Evolutionary conservation across 2,797 vertebrate species (phyloP).

Genomic region (Eulemur rubriventer): DNA sequence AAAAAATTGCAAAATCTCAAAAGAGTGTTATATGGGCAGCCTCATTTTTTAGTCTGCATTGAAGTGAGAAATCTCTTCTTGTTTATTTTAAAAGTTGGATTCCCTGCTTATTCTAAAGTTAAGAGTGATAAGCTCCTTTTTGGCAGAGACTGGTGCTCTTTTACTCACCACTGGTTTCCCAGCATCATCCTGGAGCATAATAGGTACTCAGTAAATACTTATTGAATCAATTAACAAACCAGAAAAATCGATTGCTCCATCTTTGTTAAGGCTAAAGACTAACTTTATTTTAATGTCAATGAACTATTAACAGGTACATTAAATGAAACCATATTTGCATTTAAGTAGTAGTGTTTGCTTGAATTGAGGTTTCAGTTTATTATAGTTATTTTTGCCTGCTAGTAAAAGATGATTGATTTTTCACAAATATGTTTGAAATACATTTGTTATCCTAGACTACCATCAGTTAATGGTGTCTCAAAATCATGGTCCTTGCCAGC

Average conservation of each 20-base stretch:
- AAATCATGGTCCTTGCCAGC: neutral
- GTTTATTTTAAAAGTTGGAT: slow-evolving; percentile 48
- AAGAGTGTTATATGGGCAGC: slow-evolving; percentile 1
- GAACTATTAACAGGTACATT: neutral
- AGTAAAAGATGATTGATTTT: neutral
- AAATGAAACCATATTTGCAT: neutral
- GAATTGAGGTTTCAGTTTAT: slow-evolving; percentile 17
- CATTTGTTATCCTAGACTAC: neutral
- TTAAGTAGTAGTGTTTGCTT: neutral
- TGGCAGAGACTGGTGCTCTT: neutral
- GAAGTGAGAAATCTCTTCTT: slow-evolving; percentile 44
- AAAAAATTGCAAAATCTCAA: neutral
- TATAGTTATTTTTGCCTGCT: neutral
- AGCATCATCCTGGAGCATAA: neutral
- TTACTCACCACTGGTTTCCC: neutral
- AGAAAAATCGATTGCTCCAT: neutral
- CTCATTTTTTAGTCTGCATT: slow-evolving; percentile 8
- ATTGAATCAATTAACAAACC: slow-evolving; percentile 6
- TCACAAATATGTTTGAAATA: neutral
- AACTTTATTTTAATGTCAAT: slow-evolving; percentile 4
- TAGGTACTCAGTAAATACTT: slow-evolving; percentile 1
- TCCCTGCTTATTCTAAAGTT: slow-evolving; percentile 42
- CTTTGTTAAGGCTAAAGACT: slow-evolving; percentile 20
- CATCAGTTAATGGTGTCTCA: neutral
- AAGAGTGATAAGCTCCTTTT: neutral